Base-by-base conservation (phyloP, 2,113 vertebrate genomes). In the Polyodon spathula region DNA sequence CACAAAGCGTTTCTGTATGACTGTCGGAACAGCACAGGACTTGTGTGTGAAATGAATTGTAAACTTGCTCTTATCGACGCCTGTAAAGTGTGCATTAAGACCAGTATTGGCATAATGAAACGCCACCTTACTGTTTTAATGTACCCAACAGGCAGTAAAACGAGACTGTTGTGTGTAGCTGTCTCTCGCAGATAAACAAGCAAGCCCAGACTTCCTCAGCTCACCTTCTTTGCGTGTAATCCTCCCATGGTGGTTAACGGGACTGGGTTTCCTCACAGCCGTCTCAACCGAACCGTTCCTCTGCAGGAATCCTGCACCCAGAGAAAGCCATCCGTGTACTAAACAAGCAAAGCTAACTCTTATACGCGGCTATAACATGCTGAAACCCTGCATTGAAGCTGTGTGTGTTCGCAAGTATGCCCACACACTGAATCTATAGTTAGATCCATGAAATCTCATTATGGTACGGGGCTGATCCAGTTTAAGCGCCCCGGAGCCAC, bases 401-500 rank as follows among this genome's bases (percentile, higher is more conserved):
- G 5, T n/a, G 4, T 10, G 5, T 50, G 2, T 50, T 50, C 15
- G 4, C 15, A 50, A 6, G 5, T 4, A 14, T 5, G 15, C 6
- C 15, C 15, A 6, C 10, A 50, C 12, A 17, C 66, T 61, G 59
- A 66, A 59, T 56, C 57, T 62, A 66, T 71, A 77, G 76, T 73
- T 65, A 40, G 37, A 37, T 57, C 4, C 62, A 5, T 65, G 56
- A 68, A 82, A 84, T 78, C 80, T 75, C 65, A 72, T 84, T 83
- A 84, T 60, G 65, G 58, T 68, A 78, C 3, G 27, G 27, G 27
- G 27, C 3, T 27, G 27, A 27, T 78, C 80, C 68, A 73, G 77
- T 79, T 82, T 86, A 78, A 76, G 78, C 66, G n/a, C 64, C 66
- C 27, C 68, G 73, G 67, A 71, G 66, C 71, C 64, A 63, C 69